These are phyloP conservation scores for Macquaria ambigua DNA, from an alignment of 2,113 vertebrate genomes.

Conservation along the genomic window DNA sequence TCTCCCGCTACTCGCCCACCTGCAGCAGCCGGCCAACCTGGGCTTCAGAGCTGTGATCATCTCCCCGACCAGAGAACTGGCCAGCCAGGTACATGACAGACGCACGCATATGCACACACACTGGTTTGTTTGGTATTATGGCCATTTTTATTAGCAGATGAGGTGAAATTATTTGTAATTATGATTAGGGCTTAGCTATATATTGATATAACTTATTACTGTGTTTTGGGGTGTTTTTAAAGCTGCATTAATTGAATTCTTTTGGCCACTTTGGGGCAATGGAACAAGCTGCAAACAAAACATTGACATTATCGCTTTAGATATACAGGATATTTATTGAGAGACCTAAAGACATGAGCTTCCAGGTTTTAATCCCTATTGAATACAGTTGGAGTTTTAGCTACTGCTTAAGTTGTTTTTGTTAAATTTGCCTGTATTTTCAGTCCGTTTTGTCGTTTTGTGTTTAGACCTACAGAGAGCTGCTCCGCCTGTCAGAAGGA, in stretches of 20 bases:
- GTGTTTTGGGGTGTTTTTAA: too few species aligned
- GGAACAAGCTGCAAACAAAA: too few species aligned
- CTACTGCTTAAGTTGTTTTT: background rate
- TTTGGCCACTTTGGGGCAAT: too few species aligned
- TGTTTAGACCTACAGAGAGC: conserved; percentile 92
- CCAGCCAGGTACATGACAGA: conserved; percentile 88
- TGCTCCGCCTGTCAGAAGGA: conserved; percentile 92
- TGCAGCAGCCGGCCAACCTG: conserved; percentile 92
- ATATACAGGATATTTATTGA: background rate
- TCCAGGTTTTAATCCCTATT: background rate
- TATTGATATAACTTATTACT: too few species aligned
- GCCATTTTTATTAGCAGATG: too few species aligned
- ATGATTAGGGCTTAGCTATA: too few species aligned
- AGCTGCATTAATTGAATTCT: too few species aligned
- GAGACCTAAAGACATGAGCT: background rate
- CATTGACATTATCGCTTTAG: too few species aligned
- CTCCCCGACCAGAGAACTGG: conserved; percentile 95
- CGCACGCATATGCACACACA: too few species aligned
- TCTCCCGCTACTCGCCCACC: conserved; percentile 90
- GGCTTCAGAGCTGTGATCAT: conserved; percentile 95
- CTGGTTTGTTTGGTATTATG: background rate
- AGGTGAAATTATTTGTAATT: too few species aligned
- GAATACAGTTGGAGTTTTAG: background rate
- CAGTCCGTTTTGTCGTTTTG: background rate
- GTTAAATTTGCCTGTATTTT: background rate